Percentiles rank a stretch among this genome's conserved stretches.
These are phyloP conservation scores for Mylabris sibirica DNA, from an alignment of 2,888 invertebrate species.

Conservation along the genomic window DNA sequence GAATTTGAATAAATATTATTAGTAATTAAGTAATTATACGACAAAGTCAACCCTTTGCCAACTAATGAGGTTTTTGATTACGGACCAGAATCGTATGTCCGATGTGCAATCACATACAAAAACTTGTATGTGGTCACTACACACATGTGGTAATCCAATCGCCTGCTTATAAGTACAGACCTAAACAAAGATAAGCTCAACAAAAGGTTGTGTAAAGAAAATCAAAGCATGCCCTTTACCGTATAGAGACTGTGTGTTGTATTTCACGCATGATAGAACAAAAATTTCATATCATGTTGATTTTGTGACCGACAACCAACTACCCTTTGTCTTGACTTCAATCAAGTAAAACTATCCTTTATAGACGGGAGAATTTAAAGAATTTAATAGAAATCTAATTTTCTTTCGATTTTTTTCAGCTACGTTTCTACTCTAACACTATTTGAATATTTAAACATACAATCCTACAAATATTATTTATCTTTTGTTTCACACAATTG, in stretches of 20 bases:
- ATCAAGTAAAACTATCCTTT: slow-evolving; percentile 38
- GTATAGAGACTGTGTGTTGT: slow-evolving; percentile 45
- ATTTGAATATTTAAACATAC: not conserved
- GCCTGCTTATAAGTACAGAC: not conserved
- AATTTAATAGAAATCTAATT: slow-evolving; percentile 44
- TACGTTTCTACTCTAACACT: not conserved
- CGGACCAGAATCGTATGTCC: too few relatives aligned
- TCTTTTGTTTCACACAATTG: slow-evolving; percentile 9
- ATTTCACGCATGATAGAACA: slow-evolving; percentile 54
- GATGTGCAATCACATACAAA: too few relatives aligned
- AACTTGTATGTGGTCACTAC: too few relatives aligned
- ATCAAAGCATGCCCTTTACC: slow-evolving; percentile 29
- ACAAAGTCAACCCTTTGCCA: too few relatives aligned
- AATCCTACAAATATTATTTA: slow-evolving; percentile 17
- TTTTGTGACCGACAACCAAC: slow-evolving; percentile 49
- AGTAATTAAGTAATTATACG: too few relatives aligned
- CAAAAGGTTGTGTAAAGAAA: slow-evolving; percentile 25
- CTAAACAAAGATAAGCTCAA: slow-evolving; percentile 8
- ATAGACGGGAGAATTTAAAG: slow-evolving; percentile 38
- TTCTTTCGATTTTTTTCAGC: not conserved
- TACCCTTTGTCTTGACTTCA: slow-evolving; percentile 46
- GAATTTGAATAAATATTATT: too few relatives aligned
- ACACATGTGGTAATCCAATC: not conserved
- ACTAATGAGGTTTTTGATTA: too few relatives aligned
- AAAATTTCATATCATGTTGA: slow-evolving; percentile 60